These are phyloP conservation scores for Cepaea nemoralis DNA, from an alignment of 1,140 invertebrate species.

Conservation along the genomic window DNA sequence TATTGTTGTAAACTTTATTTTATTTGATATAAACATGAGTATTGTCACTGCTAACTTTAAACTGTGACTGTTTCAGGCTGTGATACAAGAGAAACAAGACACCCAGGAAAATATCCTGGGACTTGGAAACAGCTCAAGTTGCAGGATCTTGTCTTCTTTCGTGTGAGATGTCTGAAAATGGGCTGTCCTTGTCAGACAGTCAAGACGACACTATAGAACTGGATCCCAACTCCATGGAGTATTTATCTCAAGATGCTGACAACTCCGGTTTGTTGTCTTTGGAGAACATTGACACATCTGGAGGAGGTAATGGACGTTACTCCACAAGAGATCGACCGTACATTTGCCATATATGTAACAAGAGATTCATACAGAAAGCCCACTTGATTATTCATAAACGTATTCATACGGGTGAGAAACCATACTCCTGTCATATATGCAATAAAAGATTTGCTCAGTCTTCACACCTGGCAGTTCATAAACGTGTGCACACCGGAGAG, in stretches of 20 bases:
- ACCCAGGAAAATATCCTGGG: neutral
- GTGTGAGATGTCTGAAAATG: neutral
- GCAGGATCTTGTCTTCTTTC: neutral
- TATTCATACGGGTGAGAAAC: constrained; percentile 55
- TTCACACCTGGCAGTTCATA: constrained; percentile 55
- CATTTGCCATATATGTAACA: constrained; percentile 52
- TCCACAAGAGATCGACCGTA: constrained; percentile 45
- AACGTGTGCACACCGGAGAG: constrained; percentile 58
- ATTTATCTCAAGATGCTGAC: neutral
- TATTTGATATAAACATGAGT: no score
- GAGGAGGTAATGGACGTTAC: constrained; percentile 12
- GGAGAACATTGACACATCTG: neutral
- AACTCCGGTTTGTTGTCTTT: constrained; percentile 19
- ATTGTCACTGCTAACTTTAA: no score
- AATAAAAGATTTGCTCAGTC: constrained; percentile 55
- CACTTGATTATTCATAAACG: constrained; percentile 56
- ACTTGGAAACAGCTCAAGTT: neutral
- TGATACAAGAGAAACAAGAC: neutral
- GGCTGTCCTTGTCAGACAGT: neutral
- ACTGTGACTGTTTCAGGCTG: neutral
- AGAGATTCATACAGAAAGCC: constrained; percentile 56
- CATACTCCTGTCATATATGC: constrained; percentile 51
- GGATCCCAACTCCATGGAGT: neutral
- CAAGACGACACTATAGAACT: neutral
- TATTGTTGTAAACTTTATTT: no score